These are phyloP conservation scores for Epinotia ramella DNA, from an alignment of 2,888 invertebrate species.

Conservation along the genomic window DNA sequence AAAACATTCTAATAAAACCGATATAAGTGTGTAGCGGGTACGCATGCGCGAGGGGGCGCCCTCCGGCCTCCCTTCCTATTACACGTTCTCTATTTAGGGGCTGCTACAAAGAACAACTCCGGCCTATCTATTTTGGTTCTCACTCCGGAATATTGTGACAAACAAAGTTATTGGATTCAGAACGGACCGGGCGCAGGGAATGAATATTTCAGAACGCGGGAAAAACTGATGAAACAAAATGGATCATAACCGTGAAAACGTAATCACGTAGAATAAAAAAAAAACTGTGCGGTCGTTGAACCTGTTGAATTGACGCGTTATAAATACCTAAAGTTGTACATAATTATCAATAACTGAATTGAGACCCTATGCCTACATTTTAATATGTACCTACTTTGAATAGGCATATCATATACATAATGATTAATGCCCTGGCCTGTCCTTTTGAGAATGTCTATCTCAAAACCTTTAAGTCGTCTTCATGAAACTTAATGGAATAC, in stretches of 20 bases:
- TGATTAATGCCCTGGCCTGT: too few relatives aligned
- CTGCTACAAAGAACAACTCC: conserved; percentile 79
- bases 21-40: conserved; percentile 67
- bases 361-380: not conserved
- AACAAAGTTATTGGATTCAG: conserved; percentile 76
- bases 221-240: conserved; percentile 50
- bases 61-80: conserved; percentile 79
- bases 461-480: conserved; percentile 5
- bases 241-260: conserved; percentile 50
- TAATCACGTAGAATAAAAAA: conserved; percentile 44
- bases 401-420: not conserved
- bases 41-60: conserved; percentile 76
- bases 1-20: conserved; percentile 80
- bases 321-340: too few relatives aligned
- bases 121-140: conserved; percentile 82
- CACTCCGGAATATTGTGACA: conserved; percentile 77
- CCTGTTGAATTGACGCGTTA: not conserved
- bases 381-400: too few relatives aligned
- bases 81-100: conserved; percentile 83
- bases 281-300: conserved; percentile 13
- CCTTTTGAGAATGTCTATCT: not conserved
- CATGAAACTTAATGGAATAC: conserved; percentile 4
- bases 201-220: conserved; percentile 53
- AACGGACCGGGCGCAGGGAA: conserved; percentile 55
- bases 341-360: not conserved